phyloP scores from a whole-genome alignment of 2,797 vertebrate species.

The Bradypus variegatus region DNA sequence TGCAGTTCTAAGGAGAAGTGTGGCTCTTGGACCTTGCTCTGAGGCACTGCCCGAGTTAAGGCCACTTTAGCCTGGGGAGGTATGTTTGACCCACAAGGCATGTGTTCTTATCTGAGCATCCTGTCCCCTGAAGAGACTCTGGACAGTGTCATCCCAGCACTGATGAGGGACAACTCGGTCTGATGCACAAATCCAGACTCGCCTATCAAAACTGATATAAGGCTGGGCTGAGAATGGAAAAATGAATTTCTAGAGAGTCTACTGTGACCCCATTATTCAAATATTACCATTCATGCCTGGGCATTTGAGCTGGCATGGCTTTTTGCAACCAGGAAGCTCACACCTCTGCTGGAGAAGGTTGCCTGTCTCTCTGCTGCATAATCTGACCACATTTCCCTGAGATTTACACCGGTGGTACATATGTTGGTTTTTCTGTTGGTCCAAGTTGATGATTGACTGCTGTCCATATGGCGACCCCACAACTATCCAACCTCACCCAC shows the following conservation, averaged over 20 bases:
- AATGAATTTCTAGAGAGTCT: not conserved
- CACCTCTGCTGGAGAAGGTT: not conserved
- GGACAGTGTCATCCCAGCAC: not conserved
- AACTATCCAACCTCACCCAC: not conserved
- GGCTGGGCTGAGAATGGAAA: not conserved
- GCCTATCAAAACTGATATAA: not conserved
- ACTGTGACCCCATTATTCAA: not conserved
- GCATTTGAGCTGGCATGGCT: not conserved
- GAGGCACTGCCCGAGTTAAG: not conserved
- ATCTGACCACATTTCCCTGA: not conserved
- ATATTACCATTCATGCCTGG: not conserved
- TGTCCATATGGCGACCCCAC: not conserved
- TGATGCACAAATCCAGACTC: not conserved
- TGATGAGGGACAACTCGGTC: not conserved
- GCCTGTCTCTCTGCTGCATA: not conserved
- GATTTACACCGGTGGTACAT: not conserved
- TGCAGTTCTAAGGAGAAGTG: not conserved
- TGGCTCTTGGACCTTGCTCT: not conserved
- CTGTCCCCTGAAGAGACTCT: not conserved
- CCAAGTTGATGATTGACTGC: not conserved
- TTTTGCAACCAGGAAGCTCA: not conserved
- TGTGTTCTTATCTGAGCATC: not conserved
- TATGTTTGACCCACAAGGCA: not conserved
- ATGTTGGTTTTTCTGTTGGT: not conserved
- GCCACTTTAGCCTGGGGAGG: not conserved